phyloP scores from a whole-genome alignment of 2,888 invertebrate genomes.

The Chloroclystis v-ata region DNA sequence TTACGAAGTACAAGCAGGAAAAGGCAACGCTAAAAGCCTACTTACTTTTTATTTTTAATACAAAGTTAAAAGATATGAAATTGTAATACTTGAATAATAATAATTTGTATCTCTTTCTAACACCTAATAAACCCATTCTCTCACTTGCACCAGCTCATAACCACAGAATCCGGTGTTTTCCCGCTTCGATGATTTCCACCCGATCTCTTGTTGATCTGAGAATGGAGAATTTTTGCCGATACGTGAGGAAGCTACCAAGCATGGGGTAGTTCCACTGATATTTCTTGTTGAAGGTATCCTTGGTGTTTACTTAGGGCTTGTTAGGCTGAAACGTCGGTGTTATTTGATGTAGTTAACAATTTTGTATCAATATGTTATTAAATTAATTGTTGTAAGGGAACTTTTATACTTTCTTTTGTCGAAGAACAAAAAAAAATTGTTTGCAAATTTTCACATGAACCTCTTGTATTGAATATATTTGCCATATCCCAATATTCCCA shows the following conservation, averaged over 20 bases:
- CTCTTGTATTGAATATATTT: no score
- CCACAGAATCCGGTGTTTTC: conserved; percentile 59
- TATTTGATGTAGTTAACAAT: conserved; percentile 1
- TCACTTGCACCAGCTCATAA: conserved; percentile 26
- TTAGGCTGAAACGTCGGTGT: conserved; percentile 25
- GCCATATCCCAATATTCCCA: no score
- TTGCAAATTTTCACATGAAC: no score
- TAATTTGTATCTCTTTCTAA: no score
- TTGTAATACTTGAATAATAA: no score
- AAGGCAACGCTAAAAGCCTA: no score
- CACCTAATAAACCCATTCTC: not conserved
- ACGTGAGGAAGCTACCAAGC: conserved; percentile 64
- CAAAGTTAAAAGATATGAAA: no score
- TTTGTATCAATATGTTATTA: not conserved
- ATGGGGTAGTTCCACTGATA: conserved; percentile 45
- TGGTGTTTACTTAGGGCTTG: conserved; percentile 40
- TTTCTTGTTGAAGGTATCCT: conserved; percentile 39
- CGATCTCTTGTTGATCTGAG: conserved; percentile 73
- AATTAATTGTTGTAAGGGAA: no score
- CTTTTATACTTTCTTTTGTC: no score
- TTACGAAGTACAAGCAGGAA: no score
- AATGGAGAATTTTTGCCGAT: conserved; percentile 64
- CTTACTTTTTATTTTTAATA: no score
- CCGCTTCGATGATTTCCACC: conserved; percentile 65
- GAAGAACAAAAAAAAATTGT: no score